Evolutionary conservation across 2,113 vertebrate species (phyloP).

Genomic region (Podiceps cristatus): DNA sequence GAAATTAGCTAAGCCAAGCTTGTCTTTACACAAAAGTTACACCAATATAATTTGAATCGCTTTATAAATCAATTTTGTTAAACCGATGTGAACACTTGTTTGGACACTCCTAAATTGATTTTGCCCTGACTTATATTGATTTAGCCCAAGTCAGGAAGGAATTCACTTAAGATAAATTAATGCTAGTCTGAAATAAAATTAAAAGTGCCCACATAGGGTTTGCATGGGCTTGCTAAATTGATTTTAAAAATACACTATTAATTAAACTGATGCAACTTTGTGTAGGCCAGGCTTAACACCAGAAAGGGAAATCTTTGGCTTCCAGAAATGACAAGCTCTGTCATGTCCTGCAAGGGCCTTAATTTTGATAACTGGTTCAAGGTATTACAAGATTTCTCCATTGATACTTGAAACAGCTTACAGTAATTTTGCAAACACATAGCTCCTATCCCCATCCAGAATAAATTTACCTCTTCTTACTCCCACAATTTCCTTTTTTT

Average conservation of each 20-base stretch:
- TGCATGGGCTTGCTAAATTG: conserved; percentile 35
- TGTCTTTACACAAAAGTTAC: conserved; percentile 22
- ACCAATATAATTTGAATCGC: conserved; percentile 46
- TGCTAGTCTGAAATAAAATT: conserved; percentile 54
- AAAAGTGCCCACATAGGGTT: conserved; percentile 41
- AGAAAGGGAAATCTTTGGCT: background rate
- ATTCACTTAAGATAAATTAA: conserved; percentile 73
- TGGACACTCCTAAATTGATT: conserved; percentile 71
- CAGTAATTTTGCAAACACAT: background rate
- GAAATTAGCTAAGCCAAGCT: conserved; percentile 40
- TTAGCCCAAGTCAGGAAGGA: conserved; percentile 67
- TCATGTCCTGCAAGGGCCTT: background rate
- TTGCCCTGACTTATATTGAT: conserved; percentile 65
- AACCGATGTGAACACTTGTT: conserved; percentile 62
- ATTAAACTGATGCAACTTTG: conserved; percentile 22
- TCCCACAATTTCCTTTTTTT: rapidly evolving
- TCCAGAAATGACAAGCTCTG: background rate
- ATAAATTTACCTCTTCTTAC: background rate
- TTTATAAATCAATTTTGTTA: conserved; percentile 69
- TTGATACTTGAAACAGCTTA: background rate
- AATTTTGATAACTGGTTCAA: background rate
- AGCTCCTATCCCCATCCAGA: background rate
- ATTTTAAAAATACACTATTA: conserved; percentile 52
- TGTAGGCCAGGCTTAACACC: background rate
- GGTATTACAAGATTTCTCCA: background rate